Evolutionary conservation across 2,888 invertebrate genomes (phyloP), one percentile per base, ranked within the genome.

Genomic region (Lagria hirta): DNA sequence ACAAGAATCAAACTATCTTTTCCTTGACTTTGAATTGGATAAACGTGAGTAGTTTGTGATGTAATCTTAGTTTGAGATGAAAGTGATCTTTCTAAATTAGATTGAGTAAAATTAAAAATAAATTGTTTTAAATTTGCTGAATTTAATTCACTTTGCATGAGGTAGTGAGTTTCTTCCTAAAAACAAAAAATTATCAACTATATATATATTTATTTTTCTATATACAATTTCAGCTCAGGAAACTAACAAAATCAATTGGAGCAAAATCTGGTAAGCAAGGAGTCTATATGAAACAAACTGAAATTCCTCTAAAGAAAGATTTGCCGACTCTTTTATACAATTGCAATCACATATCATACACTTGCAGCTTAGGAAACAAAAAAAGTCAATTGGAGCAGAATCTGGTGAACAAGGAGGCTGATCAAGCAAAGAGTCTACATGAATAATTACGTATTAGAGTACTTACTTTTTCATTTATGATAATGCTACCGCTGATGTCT

Each of bases 101-200:
- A 63, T 21, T 54, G 47, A 0, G 77, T 77, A 58, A 75, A 81
- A 54, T 80, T 78, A 42, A 65, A 64, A 32, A 82, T 76, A 55
- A 81, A 81, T 34, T 76, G 72, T 43, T 76, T 61, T 2, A 81
- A 43, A 18, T 75, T 74, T 49, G 68, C 68, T 40, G 75, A 75
- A 42, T 72, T 77, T 52, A 78, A 72, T 4, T 74, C 71, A 28
- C 73, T 74, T 23, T 76, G 66, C 61, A 84, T 73, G 6, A 85
- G 69, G 61, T 81, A 84, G 64, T 84, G 85, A 58, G 75, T 75
- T 71, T 89, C 88, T 64, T 79, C 77, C 86, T 87, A 67, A 16
- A 73, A 72, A 49, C 55, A 49, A 48, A 62, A 51, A 27, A 11
- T 22, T 3, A 22, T 12, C 23, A 36, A 2, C 13, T 18, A 11